Conservation (phyloP, 2,888 invertebrate species). For the Parasteatoda lunata region DNA sequence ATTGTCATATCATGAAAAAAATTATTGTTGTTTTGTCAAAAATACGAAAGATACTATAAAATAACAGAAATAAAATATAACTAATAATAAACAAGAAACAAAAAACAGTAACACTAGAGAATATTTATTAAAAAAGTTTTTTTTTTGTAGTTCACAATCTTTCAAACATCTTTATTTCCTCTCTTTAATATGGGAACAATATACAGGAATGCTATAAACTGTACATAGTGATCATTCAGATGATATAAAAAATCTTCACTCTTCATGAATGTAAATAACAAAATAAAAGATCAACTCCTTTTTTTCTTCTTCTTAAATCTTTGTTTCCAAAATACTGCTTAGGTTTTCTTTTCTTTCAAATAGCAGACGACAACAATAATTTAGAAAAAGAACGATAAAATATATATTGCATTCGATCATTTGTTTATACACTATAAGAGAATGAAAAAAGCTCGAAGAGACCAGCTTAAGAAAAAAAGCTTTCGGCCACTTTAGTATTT, state of each 20-base stretch:
- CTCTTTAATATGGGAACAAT: conserved; percentile 7
- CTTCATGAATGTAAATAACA: conserved; percentile 1
- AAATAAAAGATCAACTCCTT: neutral
- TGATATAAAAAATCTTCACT: conserved; percentile 1
- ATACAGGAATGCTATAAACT: conserved; percentile 24
- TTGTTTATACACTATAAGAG: neutral
- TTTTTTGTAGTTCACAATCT: no score
- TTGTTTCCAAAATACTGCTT: neutral
- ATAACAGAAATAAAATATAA: no score
- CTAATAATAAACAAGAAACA: no score
- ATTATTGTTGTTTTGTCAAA: no score
- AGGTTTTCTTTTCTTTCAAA: neutral
- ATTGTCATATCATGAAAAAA: no score
- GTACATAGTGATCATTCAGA: neutral
- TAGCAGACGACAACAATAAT: neutral
- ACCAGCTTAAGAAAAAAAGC: neutral
- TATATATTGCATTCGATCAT: neutral
- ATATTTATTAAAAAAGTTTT: no score
- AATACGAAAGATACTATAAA: no score
- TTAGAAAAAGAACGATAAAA: neutral
- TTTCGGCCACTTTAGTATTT: neutral
- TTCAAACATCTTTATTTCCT: neutral
- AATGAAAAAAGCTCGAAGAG: neutral
- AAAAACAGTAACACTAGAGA: no score
- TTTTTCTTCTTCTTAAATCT: neutral